A percentile compares a stretch with the other conserved stretches of the same genome.
Conservation (phyloP, 2,113 vertebrate species). For the Corythornis vintsioides region DNA sequence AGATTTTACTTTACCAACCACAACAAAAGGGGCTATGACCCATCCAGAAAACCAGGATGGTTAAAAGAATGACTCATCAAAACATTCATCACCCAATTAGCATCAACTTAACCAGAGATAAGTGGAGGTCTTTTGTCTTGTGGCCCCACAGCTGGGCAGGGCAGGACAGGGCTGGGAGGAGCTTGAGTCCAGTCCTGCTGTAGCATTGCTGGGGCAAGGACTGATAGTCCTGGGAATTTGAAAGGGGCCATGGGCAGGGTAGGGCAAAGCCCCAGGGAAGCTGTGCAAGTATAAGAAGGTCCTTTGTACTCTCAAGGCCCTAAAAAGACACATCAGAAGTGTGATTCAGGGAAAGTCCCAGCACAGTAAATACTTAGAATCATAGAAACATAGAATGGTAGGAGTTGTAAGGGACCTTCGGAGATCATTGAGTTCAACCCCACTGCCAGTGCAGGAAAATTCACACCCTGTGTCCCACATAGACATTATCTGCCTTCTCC, state of each 20-base stretch:
- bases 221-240: accelerated
- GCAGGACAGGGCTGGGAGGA: neutral
- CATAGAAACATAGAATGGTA: no score
- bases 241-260: neutral
- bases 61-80: neutral
- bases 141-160: neutral
- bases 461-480: accelerated
- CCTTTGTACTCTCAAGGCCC: neutral
- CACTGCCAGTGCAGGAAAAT: no score
- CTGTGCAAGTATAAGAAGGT: neutral
- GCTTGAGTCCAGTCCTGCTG: neutral
- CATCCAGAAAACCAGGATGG: neutral
- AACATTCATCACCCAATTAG: neutral
- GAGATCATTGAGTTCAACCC: no score
- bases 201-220: accelerated
- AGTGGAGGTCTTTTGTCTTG: neutral
- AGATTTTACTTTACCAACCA: neutral
- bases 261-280: neutral
- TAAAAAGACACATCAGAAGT: neutral
- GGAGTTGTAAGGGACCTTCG: no score
- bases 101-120: neutral
- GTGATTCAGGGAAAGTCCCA: neutral
- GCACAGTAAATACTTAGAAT: neutral
- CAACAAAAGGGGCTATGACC: neutral
- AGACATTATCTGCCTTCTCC: neutral